Percentiles rank a stretch among this genome's conserved stretches.
phyloP scores from a whole-genome alignment of 2,113 vertebrate genomes.

The Thinocorus orbignyianus region DNA sequence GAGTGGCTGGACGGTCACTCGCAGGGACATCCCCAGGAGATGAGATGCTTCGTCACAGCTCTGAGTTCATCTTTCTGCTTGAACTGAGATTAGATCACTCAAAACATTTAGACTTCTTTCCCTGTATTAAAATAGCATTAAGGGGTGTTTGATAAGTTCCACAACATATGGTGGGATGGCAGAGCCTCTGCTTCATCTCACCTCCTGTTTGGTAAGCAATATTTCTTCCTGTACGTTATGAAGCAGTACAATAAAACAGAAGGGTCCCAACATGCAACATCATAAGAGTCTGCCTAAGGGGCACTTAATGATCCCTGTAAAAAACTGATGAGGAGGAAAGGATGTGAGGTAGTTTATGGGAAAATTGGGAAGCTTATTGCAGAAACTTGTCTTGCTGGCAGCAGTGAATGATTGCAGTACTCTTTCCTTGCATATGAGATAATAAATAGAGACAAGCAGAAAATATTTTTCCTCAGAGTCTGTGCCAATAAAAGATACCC shows the following conservation, averaged over 20 bases:
- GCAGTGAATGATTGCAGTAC: not conserved
- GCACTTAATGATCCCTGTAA: not conserved
- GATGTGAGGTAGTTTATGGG: not conserved
- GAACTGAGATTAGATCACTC: not conserved
- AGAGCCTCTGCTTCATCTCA: not conserved
- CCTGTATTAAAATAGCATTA: not conserved
- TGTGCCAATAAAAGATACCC: not conserved
- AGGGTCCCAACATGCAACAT: not conserved
- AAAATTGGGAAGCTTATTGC: not conserved
- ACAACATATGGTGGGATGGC: not conserved
- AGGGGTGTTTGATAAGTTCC: not conserved
- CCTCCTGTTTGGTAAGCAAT: not conserved
- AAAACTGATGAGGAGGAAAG: not conserved
- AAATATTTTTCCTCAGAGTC: not conserved
- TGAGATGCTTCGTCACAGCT: not conserved
- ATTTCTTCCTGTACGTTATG: not conserved
- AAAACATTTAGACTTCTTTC: not conserved
- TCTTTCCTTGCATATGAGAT: not conserved
- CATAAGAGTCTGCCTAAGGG: not conserved
- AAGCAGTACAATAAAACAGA: not conserved
- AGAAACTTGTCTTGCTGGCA: not conserved
- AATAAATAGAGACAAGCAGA: not conserved
- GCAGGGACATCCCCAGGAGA: not conserved
- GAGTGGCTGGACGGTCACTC: accelerated
- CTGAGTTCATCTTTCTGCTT: not conserved